phyloP scores from a whole-genome alignment of 2,113 vertebrate species.

The Tupaia tana region DNA sequence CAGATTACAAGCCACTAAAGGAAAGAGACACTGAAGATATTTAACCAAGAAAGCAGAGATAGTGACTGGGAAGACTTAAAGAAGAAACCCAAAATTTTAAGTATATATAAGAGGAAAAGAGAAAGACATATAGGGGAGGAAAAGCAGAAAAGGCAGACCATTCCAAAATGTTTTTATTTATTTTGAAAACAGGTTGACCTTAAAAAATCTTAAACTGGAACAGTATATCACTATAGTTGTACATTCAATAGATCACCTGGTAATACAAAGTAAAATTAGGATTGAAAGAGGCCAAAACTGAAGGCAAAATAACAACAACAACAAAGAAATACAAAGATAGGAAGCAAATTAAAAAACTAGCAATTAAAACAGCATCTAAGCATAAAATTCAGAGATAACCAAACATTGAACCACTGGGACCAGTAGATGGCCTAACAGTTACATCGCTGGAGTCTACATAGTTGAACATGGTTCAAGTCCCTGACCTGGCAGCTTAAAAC shows the following conservation, averaged over 20 bases:
- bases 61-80: not conserved
- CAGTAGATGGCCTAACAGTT: too few species aligned
- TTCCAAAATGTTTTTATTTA: not conserved
- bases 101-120: not conserved
- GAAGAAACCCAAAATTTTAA: not conserved
- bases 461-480: too few species aligned
- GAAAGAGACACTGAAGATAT: not conserved
- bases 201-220: not conserved
- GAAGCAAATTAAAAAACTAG: not conserved
- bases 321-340: not conserved
- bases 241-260: not conserved
- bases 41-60: not conserved
- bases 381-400: constrained; percentile 15
- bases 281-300: not conserved
- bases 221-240: not conserved
- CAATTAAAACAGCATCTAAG: not conserved
- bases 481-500: too few species aligned
- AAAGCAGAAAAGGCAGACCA: not conserved
- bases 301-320: not conserved
- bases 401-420: too few species aligned
- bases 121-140: not conserved
- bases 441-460: too few species aligned
- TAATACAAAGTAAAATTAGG: not conserved
- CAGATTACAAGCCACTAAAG: not conserved
- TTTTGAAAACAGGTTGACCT: not conserved